phyloP scores from a whole-genome alignment of 2,888 invertebrate genomes.

The Chorisops tibialis region DNA sequence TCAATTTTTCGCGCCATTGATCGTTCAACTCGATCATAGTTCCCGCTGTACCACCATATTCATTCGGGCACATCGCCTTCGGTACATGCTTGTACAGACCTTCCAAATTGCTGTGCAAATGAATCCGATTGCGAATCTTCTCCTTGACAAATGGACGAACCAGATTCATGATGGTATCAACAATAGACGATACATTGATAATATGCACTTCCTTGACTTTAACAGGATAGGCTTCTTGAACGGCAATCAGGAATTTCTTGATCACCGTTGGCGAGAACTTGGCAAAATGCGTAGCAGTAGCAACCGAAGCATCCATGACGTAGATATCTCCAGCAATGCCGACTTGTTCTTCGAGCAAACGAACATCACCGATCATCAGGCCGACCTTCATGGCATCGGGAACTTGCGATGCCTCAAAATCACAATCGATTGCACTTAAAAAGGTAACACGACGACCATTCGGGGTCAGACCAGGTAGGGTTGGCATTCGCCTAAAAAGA shows the following conservation, averaged over 20 bases:
- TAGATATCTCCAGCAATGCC: conserved; percentile 85
- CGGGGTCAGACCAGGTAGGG: conserved; percentile 76
- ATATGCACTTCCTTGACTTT: conserved; percentile 84
- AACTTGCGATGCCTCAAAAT: conserved; percentile 66
- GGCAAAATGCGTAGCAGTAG: conserved; percentile 75
- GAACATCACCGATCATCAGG: conserved; percentile 80
- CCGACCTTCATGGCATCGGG: conserved; percentile 78
- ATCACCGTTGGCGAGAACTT: conserved; percentile 79
- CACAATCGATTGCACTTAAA: conserved; percentile 70
- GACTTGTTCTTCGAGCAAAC: conserved; percentile 70
- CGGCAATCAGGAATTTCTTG: conserved; percentile 81
- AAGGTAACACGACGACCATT: conserved; percentile 74
- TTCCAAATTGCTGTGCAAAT: conserved; percentile 71
- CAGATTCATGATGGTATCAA: conserved; percentile 80
- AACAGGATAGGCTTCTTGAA: conserved; percentile 85
- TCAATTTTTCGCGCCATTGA: conserved; percentile 75
- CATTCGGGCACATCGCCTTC: conserved; percentile 73
- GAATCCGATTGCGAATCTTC: conserved; percentile 79
- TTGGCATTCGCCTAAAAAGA: conserved; percentile 65
- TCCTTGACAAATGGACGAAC: conserved; percentile 85
- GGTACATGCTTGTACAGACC: conserved; percentile 76
- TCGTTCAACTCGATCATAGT: conserved; percentile 68
- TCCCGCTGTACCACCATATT: conserved; percentile 80
- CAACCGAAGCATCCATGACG: conserved; percentile 73
- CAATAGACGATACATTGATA: conserved; percentile 76